phyloP scores from a whole-genome alignment of 2,113 vertebrate species.

The Puntigrus tetrazona region DNA sequence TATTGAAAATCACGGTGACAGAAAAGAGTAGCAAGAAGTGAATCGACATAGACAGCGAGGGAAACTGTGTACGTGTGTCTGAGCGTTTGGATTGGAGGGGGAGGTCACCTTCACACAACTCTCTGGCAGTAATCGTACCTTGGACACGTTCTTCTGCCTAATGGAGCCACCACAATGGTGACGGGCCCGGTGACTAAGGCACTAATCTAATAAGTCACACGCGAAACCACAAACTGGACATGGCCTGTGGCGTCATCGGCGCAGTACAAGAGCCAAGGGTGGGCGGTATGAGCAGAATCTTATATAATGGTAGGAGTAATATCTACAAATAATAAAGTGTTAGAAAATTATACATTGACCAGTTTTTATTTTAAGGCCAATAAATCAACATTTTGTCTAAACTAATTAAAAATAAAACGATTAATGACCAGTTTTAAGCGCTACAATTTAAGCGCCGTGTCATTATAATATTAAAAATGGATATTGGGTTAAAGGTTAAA shows the following conservation, averaged over 20 bases:
- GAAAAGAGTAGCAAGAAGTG: slow-evolving; percentile 25
- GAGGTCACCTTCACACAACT: slow-evolving; percentile 48
- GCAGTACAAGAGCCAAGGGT: neutral
- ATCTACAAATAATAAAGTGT: neutral
- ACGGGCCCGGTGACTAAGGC: neutral
- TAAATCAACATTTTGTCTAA: slow-evolving; percentile 6
- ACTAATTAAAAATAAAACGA: neutral
- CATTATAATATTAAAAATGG: neutral
- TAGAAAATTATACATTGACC: neutral
- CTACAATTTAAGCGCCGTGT: neutral
- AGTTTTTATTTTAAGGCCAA: neutral
- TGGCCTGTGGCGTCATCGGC: neutral
- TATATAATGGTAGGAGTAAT: neutral
- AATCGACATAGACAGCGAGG: neutral
- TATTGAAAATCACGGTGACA: slow-evolving; percentile 30
- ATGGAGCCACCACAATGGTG: slow-evolving; percentile 11
- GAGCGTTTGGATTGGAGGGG: neutral
- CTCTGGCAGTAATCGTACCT: neutral
- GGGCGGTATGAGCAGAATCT: neutral
- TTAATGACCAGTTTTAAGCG: neutral
- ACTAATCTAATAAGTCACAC: slow-evolving; percentile 20
- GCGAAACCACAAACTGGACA: slow-evolving; percentile 3
- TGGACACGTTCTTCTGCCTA: slow-evolving; percentile 23
- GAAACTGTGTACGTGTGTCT: slow-evolving; percentile 4
- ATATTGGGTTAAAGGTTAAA: neutral